Conservation (phyloP, 2,888 invertebrate species). For the Pherbina coryleti region DNA sequence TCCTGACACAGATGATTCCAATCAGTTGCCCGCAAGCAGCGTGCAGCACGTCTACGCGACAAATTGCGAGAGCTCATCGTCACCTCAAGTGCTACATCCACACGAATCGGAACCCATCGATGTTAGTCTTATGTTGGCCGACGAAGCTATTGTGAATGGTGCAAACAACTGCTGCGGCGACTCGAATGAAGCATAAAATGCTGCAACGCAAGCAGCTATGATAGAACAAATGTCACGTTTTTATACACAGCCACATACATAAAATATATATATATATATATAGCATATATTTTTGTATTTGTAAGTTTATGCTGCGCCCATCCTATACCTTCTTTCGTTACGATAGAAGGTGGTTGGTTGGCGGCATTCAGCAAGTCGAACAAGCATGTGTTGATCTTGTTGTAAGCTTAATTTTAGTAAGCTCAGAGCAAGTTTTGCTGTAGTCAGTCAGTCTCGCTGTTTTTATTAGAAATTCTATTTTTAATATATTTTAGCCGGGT, state of each 20-base stretch:
- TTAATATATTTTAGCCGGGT: slow-evolving; percentile 42
- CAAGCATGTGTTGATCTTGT: neutral
- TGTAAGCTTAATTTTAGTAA: slow-evolving; percentile 10
- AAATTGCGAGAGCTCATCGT: slow-evolving; percentile 66
- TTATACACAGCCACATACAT: slow-evolving; percentile 39
- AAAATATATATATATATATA: neutral
- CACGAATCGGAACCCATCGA: slow-evolving; percentile 60
- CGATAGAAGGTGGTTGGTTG: too few species aligned
- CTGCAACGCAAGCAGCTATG: slow-evolving; percentile 13
- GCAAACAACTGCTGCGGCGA: slow-evolving; percentile 55
- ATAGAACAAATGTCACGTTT: slow-evolving; percentile 10
- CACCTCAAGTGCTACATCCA: slow-evolving; percentile 65
- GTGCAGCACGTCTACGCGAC: slow-evolving; percentile 67
- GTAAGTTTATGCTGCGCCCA: slow-evolving; percentile 3
- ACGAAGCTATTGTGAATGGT: slow-evolving; percentile 49
- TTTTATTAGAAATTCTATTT: slow-evolving; percentile 41
- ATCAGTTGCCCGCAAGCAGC: slow-evolving; percentile 59
- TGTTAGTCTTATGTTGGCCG: slow-evolving; percentile 57
- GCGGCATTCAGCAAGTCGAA: neutral
- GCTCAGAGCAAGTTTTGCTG: slow-evolving; percentile 22
- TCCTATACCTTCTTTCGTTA: neutral
- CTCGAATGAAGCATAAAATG: slow-evolving; percentile 59
- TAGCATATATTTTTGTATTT: slow-evolving; percentile 29
- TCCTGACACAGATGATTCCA: slow-evolving; percentile 67
- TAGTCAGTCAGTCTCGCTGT: slow-evolving; percentile 32